Evolutionary conservation across 2,888 invertebrate genomes (phyloP), one percentile per base, ranked within the genome.

Genomic region (Trachelus tabidus): DNA sequence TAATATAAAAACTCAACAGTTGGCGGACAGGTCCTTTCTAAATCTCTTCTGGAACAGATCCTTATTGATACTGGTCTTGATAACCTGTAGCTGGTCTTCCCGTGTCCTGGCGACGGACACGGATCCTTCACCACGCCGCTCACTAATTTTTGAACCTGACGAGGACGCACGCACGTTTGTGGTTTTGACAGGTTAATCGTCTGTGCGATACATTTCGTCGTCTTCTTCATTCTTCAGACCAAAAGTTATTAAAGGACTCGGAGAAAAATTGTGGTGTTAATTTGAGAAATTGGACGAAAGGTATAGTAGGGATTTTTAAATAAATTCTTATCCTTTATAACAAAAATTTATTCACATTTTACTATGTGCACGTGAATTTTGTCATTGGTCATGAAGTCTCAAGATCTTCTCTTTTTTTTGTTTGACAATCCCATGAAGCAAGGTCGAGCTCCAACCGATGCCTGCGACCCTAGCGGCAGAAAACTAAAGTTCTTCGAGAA

Each of bases 31-130:
- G 83, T 79, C 68, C 83, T 81, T 35, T 86, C 83, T 77, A 87
- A 79, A 75, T 93, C 92, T 15, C 86, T 88, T 4, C 92, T 89
- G 0, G 92, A 89, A 83, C 92, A 92, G 71, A 92, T 84, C 79
- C 89, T 87, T 73, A 93, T 90, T 9, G 87, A 79, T 75, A 92
- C 91, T 9, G 88, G 85, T 76, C 81, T 84, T 0, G 83, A 78
- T 23, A 75, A 79, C 80, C 83, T 73, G 76, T 83, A 84, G 56
- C 74, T 34, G 11, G 31, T 73, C 23, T 68, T 31, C 33, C 12
- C 71, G 69, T 68, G 79, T 37, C 34, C 77, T 12, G 34, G 34
- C 30, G 71, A 75, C 1, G 81, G 77, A 78, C 86, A 87, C 6
- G 86, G 79, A 35, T 83, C 82, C 34, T 69, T 69, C 34, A 76